A percentile compares a stretch with the other conserved stretches of the same genome.
These are phyloP conservation scores for Lutjanus argentimaculatus DNA, from an alignment of 2,797 vertebrate species.

Conservation along the genomic window DNA sequence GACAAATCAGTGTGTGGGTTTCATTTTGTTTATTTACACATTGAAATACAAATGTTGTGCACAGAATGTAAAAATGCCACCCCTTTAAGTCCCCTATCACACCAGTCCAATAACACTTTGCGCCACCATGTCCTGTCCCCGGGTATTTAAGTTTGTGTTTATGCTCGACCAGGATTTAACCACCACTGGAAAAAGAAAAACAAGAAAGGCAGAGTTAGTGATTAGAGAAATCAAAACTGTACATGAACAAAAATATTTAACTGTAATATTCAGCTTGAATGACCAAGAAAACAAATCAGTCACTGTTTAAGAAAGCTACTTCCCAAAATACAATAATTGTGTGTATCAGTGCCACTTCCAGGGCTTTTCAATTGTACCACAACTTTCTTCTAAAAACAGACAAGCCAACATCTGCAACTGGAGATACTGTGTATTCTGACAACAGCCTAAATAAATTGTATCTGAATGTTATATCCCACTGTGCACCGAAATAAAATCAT, in stretches of 20 bases:
- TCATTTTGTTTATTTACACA: conserved; percentile 80
- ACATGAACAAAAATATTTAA: background rate
- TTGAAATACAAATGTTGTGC: conserved; percentile 78
- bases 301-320: background rate
- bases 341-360: background rate
- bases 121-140: conserved; percentile 29
- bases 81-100: conserved; percentile 45
- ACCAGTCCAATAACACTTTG: conserved; percentile 50
- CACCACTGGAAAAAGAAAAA: conserved; percentile 76
- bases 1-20: conserved; percentile 22
- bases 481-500: conserved; percentile 31
- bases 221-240: background rate
- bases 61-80: conserved; percentile 77
- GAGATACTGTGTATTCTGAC: background rate
- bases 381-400: background rate
- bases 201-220: conserved; percentile 13
- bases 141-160: conserved; percentile 25
- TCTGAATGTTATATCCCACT: background rate
- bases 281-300: background rate
- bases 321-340: background rate
- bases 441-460: background rate
- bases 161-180: conserved; percentile 68
- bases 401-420: background rate
- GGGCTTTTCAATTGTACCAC: background rate
- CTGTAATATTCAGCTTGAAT: background rate